phyloP scores from a whole-genome alignment of 2,888 invertebrate species.

The Drosophila leonis region DNA sequence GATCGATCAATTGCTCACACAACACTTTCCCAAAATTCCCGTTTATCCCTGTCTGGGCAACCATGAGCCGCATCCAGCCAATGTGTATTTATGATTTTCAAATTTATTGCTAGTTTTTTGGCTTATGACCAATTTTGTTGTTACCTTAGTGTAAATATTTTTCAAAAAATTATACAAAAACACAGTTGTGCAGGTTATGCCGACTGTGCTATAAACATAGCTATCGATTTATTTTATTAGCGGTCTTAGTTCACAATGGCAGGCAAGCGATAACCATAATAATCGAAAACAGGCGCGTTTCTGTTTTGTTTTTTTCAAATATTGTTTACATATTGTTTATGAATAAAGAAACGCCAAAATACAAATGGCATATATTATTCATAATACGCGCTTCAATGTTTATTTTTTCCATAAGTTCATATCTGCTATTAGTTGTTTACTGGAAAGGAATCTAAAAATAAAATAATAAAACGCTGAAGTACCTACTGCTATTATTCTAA shows the following conservation, averaged over 20 bases:
- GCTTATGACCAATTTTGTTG: neutral
- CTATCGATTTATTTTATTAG: neutral
- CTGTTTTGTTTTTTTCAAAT: neutral
- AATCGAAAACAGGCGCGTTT: neutral
- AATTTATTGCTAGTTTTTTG: neutral
- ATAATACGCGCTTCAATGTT: no score
- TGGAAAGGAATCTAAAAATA: neutral
- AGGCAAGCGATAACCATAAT: neutral
- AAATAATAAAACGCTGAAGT: neutral
- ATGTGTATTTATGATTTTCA: neutral
- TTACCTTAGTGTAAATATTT: neutral
- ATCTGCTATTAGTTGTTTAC: neutral
- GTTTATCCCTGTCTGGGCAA: slow-evolving; percentile 92
- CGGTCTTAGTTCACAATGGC: neutral
- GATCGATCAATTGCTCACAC: slow-evolving; percentile 86
- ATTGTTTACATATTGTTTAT: neutral
- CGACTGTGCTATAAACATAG: neutral
- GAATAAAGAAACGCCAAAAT: neutral
- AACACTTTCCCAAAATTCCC: slow-evolving; percentile 87
- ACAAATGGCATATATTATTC: no score
- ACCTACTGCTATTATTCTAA: neutral
- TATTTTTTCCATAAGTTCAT: neutral
- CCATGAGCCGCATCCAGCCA: slow-evolving; percentile 92
- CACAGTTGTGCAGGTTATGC: no score
- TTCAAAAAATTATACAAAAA: neutral